Percentiles rank a stretch among this genome's conserved stretches.
Conservation (phyloP, 2,888 invertebrate species). For the Agelastica alni region DNA sequence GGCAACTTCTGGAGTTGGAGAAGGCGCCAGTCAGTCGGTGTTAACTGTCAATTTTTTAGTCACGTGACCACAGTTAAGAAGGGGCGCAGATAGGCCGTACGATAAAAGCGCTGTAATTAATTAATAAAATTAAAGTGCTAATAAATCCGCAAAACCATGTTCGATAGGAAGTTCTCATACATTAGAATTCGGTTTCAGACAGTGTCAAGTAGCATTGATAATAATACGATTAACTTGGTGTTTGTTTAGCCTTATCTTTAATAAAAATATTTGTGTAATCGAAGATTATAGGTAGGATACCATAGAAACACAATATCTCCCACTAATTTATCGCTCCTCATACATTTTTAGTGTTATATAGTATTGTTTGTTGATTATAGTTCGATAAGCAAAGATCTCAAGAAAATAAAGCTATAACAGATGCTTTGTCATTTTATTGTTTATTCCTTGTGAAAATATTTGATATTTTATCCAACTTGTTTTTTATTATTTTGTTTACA, state of each 20-base stretch:
- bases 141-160: conserved; percentile 33
- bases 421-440: no score
- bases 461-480: no score
- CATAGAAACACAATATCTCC: conserved; percentile 22
- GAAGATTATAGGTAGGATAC: conserved; percentile 9
- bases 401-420: no score
- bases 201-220: conserved; percentile 5
- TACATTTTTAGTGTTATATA: no score
- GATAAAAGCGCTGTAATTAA: conserved; percentile 33
- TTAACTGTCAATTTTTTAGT: conserved; percentile 32
- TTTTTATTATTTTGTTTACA: no score
- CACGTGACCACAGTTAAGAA: conserved; percentile 35
- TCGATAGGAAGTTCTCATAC: conserved; percentile 33
- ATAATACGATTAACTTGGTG: conserved; percentile 4
- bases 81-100: conserved; percentile 36
- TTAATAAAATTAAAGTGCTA: conserved; percentile 20
- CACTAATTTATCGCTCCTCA: no score
- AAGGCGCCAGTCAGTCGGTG: conserved; percentile 20
- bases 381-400: no score
- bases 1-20: no score
- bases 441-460: no score
- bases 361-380: no score
- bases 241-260: conserved; percentile 10
- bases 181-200: conserved; percentile 35
- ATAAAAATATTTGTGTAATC: conserved; percentile 12